These are phyloP conservation scores for Hecatera dysodea DNA, from an alignment of 2,888 invertebrate genomes.

Conservation along the genomic window DNA sequence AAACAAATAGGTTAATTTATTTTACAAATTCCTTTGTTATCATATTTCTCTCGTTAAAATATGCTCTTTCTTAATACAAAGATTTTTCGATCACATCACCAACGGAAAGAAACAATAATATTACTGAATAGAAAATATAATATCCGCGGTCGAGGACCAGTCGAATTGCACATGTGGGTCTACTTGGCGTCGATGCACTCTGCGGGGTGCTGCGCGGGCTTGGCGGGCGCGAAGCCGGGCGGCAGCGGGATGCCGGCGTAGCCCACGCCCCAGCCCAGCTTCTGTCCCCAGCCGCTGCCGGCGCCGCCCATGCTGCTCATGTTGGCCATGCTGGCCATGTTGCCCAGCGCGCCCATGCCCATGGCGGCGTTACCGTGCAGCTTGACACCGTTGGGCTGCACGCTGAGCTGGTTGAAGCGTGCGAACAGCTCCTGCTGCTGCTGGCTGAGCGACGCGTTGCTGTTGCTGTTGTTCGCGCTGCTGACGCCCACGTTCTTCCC, in stretches of 20 bases:
- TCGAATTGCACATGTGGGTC: constrained; percentile 69
- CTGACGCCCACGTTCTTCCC: constrained; percentile 74
- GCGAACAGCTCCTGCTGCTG: constrained; percentile 86
- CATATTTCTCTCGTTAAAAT: constrained; percentile 91
- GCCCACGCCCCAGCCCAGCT: constrained; percentile 70
- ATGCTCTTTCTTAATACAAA: constrained; percentile 89
- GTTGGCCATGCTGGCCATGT: constrained; percentile 10
- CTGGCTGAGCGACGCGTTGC: constrained; percentile 52
- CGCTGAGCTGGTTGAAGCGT: constrained; percentile 82
- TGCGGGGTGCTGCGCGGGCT: constrained; percentile 81
- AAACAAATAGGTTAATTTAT: constrained; percentile 91
- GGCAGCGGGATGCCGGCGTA: constrained; percentile 83
- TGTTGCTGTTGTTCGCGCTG: constrained; percentile 46
- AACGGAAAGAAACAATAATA: constrained; percentile 82
- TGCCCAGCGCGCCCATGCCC: constrained; percentile 53
- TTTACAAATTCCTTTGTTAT: constrained; percentile 91
- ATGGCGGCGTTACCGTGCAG: constrained; percentile 54
- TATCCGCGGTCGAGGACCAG: constrained; percentile 67
- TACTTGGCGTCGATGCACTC: constrained; percentile 91
- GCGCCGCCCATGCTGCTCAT: constrained; percentile 14
- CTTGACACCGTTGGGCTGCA: constrained; percentile 71
- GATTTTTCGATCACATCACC: constrained; percentile 89
- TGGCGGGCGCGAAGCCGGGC: constrained; percentile 87
- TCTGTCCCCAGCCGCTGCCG: constrained; percentile 57
- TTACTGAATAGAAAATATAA: constrained; percentile 80